Conservation (phyloP, 2,888 invertebrate species). For the Acheta domesticus region DNA sequence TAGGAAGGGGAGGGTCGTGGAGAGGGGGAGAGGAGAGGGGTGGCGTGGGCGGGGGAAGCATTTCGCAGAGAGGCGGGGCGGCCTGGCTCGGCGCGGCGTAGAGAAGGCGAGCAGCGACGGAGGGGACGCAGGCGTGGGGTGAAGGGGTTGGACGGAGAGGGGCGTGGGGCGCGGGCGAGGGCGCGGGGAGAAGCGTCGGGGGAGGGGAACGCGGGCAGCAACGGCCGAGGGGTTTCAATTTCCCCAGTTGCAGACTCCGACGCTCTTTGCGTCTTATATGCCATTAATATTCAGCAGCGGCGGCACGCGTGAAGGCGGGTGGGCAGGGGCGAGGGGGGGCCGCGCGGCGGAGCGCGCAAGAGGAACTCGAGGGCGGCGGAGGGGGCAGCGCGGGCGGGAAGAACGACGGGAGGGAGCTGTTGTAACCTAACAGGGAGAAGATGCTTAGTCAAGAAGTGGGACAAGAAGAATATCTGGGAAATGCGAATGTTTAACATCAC, state of each 20-base stretch:
- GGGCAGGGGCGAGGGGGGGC: not conserved
- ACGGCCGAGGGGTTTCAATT: constrained; percentile 29
- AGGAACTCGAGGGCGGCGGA: not conserved
- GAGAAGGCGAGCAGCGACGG: no score
- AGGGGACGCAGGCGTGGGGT: no score
- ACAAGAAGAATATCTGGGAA: no score
- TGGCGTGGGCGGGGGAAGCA: no score
- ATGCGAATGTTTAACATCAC: no score
- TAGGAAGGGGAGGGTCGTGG: not conserved
- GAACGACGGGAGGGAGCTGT: not conserved
- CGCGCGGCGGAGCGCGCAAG: not conserved
- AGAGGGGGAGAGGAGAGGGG: not conserved
- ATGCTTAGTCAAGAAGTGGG: no score
- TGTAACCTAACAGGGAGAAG: no score
- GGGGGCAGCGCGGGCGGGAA: not conserved
- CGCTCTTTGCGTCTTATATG: constrained; percentile 29
- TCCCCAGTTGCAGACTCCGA: constrained; percentile 19
- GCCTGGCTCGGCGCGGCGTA: no score
- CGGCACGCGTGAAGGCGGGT: not conserved
- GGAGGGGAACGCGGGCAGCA: not conserved
- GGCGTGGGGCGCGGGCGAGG: not conserved
- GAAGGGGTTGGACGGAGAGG: not conserved
- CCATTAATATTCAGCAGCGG: constrained; percentile 35
- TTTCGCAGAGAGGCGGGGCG: no score
- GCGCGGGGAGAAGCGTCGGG: not conserved